phyloP scores from a whole-genome alignment of 2,888 invertebrate species.

The Coenonympha glycerion region DNA sequence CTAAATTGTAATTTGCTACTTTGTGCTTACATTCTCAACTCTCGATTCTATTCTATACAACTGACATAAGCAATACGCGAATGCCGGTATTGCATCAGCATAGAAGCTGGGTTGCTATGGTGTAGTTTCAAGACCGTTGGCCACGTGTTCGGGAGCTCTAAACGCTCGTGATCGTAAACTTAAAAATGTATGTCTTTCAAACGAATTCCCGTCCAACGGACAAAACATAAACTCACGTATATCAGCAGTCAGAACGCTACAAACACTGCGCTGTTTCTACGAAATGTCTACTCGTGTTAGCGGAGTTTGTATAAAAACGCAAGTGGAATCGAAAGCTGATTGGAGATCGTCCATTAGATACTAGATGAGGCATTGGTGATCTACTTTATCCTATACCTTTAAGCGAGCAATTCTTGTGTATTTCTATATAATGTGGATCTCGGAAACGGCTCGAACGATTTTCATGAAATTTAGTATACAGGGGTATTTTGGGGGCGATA shows the following conservation, averaged over 20 bases:
- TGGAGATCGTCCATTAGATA: too few species aligned
- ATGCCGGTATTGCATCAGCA: neutral
- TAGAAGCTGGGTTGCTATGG: neutral
- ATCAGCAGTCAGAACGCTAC: neutral
- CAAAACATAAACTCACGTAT: neutral
- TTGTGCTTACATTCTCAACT: slow-evolving; percentile 17
- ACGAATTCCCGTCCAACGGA: neutral
- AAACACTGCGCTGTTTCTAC: neutral
- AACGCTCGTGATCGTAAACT: slow-evolving; percentile 1
- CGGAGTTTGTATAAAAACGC: neutral
- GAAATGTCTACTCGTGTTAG: neutral
- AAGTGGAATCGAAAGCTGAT: too few species aligned
- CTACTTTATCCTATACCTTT: too few species aligned
- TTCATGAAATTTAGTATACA: too few species aligned
- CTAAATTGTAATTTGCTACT: slow-evolving; percentile 10
- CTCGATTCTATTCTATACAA: too few species aligned
- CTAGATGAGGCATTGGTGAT: too few species aligned
- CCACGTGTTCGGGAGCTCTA: neutral
- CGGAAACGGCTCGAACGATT: too few species aligned
- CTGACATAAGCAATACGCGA: neutral
- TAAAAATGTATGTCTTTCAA: slow-evolving; percentile 5
- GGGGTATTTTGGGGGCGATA: too few species aligned
- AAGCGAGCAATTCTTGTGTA: too few species aligned
- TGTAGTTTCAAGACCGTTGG: neutral
- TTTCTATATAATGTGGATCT: too few species aligned